phyloP scores from a whole-genome alignment of 2,797 vertebrate species.

The Smutsia gigantea region DNA sequence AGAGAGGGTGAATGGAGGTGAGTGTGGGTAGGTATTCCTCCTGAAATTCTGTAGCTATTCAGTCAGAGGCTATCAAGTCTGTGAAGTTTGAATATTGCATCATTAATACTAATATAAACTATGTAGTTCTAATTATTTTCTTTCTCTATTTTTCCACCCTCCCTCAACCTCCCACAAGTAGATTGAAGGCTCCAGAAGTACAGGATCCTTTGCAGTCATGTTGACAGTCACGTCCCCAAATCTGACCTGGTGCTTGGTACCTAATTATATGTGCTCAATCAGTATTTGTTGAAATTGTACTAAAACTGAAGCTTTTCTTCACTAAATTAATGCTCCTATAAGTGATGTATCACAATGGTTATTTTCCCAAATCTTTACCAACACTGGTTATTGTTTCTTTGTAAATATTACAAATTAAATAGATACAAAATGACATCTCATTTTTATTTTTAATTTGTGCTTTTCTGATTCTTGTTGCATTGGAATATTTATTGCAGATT shows the following conservation, averaged over 20 bases:
- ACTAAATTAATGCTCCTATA: background rate
- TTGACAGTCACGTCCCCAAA: background rate
- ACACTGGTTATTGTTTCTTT: background rate
- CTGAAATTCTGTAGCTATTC: background rate
- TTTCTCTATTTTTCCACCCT: background rate
- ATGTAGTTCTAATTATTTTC: background rate
- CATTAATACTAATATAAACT: background rate
- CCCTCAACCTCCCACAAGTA: background rate
- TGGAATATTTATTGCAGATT: background rate
- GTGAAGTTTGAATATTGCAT: background rate
- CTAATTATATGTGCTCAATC: background rate
- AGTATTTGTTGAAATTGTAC: background rate
- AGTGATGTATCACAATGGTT: background rate
- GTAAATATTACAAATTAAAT: background rate
- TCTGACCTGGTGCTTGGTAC: background rate
- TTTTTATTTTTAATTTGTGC: conserved; percentile 18
- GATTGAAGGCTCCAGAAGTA: background rate
- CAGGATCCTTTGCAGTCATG: background rate
- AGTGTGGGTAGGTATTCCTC: rapidly evolving
- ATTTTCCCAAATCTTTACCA: background rate
- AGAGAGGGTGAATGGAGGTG: background rate
- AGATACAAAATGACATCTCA: background rate
- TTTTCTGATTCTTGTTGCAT: background rate
- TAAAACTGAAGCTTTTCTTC: background rate
- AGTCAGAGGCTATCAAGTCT: background rate